phyloP scores from a whole-genome alignment of 2,797 vertebrate species.

The Psittacula derbiana region DNA sequence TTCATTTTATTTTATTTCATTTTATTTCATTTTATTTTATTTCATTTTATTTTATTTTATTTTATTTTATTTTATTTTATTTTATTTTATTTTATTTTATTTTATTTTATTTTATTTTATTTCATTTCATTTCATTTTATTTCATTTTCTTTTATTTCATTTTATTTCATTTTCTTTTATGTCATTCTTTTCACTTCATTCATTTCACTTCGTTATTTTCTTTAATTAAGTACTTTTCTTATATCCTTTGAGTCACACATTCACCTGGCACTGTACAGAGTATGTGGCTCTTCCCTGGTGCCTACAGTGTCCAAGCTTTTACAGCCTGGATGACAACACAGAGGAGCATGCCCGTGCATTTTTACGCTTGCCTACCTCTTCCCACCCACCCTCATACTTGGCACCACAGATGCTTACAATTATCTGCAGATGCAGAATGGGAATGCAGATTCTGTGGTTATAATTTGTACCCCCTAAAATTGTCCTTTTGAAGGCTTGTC shows the following conservation, averaged over 20 bases:
- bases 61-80: neutral
- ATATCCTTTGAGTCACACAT: neutral
- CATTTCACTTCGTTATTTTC: neutral
- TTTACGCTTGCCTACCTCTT: neutral
- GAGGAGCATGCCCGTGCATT: rapidly evolving
- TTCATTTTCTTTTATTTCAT: neutral
- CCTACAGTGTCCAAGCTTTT: neutral
- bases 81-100: too few relatives aligned
- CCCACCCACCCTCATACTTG: neutral
- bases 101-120: neutral
- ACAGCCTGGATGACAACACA: rapidly evolving
- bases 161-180: neutral
- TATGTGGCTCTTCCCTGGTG: rapidly evolving
- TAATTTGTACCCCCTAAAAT: neutral
- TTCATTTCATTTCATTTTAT: too few relatives aligned
- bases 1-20: neutral
- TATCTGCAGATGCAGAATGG: neutral
- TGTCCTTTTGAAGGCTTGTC: neutral
- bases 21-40: neutral
- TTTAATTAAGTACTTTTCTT: too few relatives aligned
- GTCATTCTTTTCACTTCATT: neutral
- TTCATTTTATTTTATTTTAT: neutral
- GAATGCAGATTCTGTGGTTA: neutral
- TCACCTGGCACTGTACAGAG: neutral
- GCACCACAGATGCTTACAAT: neutral